Conservation (phyloP, 2,113 vertebrate genomes). For the Amblyopsis rosae region DNA sequence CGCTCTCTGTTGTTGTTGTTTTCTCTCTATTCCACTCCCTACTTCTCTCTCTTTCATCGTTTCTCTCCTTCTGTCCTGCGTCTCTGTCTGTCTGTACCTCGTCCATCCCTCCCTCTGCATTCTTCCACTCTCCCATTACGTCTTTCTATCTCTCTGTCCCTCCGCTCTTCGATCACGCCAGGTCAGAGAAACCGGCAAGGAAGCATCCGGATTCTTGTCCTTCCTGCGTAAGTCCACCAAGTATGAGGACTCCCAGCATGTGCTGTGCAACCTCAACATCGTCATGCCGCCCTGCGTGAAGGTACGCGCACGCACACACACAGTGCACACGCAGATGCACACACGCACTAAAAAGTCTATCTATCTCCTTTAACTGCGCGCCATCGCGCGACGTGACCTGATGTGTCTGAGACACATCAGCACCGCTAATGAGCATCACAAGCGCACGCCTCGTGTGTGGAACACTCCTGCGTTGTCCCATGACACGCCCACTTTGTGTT, state of each 20-base stretch:
- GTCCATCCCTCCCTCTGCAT: conserved; percentile 8
- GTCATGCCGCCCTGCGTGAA: conserved; percentile 92
- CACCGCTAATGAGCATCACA: too few species aligned
- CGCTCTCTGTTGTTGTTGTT: conserved; percentile 8
- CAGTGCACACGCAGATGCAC: neutral
- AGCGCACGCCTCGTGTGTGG: too few species aligned
- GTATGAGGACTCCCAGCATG: conserved; percentile 91
- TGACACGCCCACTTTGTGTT: too few species aligned
- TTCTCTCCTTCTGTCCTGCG: conserved; percentile 1
- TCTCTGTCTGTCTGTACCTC: neutral
- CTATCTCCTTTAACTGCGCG: too few species aligned
- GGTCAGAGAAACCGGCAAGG: conserved; percentile 94
- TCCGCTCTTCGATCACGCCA: conserved; percentile 48
- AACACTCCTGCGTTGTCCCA: too few species aligned
- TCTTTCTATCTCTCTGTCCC: conserved; percentile 4
- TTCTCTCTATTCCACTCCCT: conserved; percentile 1
- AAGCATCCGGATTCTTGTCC: conserved; percentile 87
- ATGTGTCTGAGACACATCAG: too few species aligned
- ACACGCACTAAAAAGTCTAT: too few species aligned
- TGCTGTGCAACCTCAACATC: conserved; percentile 95
- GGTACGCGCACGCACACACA: conserved; percentile 67
- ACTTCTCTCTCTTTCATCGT: conserved; percentile 6
- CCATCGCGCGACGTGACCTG: too few species aligned
- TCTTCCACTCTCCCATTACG: neutral
- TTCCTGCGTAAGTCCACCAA: conserved; percentile 96